Percentiles rank a stretch among this genome's conserved stretches.
phyloP scores from a whole-genome alignment of 1,140 invertebrate species.

The Xylocopa sonorina region DNA sequence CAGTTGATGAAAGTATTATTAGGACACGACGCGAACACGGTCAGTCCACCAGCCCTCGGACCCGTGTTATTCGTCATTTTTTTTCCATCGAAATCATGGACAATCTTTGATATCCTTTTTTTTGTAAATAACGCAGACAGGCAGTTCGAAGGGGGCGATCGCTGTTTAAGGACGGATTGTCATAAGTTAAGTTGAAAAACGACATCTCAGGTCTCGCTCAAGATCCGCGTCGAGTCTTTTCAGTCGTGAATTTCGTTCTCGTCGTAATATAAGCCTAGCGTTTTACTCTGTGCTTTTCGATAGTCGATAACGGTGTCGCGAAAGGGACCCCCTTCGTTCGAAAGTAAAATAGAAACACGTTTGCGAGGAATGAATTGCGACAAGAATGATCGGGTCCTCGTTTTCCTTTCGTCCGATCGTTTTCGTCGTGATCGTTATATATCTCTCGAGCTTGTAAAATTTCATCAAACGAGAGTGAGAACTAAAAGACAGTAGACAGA shows the following conservation, averaged over 20 bases:
- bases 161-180: constrained; percentile 68
- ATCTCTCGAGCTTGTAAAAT: background rate
- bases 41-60: background rate
- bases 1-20: background rate
- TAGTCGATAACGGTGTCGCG: constrained; percentile 34
- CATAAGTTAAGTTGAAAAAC: constrained; percentile 53
- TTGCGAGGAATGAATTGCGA: constrained; percentile 18
- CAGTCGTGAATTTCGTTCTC: constrained; percentile 29
- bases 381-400: background rate
- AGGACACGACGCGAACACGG: background rate
- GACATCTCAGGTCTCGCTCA: constrained; percentile 12
- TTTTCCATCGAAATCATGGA: background rate
- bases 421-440: background rate
- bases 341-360: constrained; percentile 26
- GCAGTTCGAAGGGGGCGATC: constrained; percentile 59
- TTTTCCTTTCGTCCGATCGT: constrained; percentile 19
- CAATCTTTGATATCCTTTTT: background rate
- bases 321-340: constrained; percentile 33
- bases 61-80: background rate
- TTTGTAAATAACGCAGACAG: constrained; percentile 8
- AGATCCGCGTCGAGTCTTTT: constrained; percentile 24
- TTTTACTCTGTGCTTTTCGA: constrained; percentile 7
- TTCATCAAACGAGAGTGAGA: background rate
- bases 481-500: background rate
- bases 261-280: background rate